Base-by-base conservation (phyloP, 2,797 vertebrate genomes). In the Platyrinchus mystaceus region DNA sequence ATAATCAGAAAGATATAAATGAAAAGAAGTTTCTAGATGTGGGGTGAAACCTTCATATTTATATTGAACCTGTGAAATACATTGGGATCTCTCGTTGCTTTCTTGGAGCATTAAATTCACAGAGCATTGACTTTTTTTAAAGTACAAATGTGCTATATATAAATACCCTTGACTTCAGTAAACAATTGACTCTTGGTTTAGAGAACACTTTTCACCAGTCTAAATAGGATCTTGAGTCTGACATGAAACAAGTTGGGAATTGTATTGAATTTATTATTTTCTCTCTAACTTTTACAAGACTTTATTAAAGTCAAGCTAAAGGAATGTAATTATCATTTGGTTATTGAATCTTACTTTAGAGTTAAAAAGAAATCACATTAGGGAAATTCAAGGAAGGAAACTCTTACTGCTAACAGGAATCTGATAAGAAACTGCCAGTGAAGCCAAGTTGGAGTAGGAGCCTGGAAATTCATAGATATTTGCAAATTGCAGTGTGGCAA, bases 311-410 rank as follows among this genome's bases (percentile, higher is more conserved):
- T 86, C 24, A 46, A 23, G 49, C 34, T 70, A 55, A 66, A 68
- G 53, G 50, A 74, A 50, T 47, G 49, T 34, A 89, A 74, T 71
- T 69, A 43, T 63, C 11, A 64, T 85, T 85, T 85, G 66, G 43
- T 50, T 88, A 74, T 79, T 89, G 69, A 90, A 68, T 91, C 59
- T 53, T 85, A 49, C 30, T 83, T 76, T 41, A 73, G 50, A 58
- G 34, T 78, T 71, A 71, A 73, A 83, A 90, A 75, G 46, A 90
- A 77, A 62, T 82, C 41, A 39, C 34, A 26, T 63, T 80, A 88
- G 30, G 64, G 78, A 94, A 95, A 83, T 84, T 76, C 70, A 77
- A 89, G 77, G 78, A 93, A 96, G 82, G 84, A 95, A 96, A 88
- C 59, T 92, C 37, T 71, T 90, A 67, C 71, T 95, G 68, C 78